Evolutionary conservation across 1,140 invertebrate species (phyloP).

Genomic region (Coptotermes formosanus): DNA sequence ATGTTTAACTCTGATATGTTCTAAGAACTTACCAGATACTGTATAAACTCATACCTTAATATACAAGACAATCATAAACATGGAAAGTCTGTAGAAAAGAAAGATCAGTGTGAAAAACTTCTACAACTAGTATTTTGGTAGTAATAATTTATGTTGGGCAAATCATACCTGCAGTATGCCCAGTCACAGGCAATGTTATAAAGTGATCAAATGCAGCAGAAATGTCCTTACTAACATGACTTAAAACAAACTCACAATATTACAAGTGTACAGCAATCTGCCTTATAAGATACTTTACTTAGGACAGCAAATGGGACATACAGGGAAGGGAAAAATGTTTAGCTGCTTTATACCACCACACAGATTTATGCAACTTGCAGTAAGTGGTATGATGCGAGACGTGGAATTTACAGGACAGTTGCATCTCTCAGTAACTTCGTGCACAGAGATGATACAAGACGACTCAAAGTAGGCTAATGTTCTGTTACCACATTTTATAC

Average conservation of each 20-base stretch:
- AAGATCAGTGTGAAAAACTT: conserved; percentile 1
- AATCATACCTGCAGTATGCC: conserved; percentile 9
- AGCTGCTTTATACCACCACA: not conserved
- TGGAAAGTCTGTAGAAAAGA: conserved; percentile 24
- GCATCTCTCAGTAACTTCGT: not conserved
- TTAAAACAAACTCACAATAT: conserved; percentile 10
- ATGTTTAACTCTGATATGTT: conserved; percentile 21
- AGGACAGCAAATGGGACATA: not conserved
- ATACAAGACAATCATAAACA: conserved; percentile 20
- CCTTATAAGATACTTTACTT: conserved; percentile 13
- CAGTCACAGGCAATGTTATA: not conserved
- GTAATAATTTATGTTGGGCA: not conserved
- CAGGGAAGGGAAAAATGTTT: not conserved
- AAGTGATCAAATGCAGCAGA: not conserved
- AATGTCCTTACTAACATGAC: not conserved
- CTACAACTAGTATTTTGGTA: not conserved
- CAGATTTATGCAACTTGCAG: not conserved
- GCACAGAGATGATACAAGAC: not conserved
- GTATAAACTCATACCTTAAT: not conserved
- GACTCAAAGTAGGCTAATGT: not conserved
- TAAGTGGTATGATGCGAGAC: not conserved
- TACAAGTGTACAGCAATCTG: conserved; percentile 18
- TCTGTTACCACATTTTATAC: not conserved
- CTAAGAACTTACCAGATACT: conserved; percentile 26
- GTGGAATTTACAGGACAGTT: not conserved